These are phyloP conservation scores for Drosophila orosa DNA, from an alignment of 1,140 invertebrate genomes.

Conservation along the genomic window DNA sequence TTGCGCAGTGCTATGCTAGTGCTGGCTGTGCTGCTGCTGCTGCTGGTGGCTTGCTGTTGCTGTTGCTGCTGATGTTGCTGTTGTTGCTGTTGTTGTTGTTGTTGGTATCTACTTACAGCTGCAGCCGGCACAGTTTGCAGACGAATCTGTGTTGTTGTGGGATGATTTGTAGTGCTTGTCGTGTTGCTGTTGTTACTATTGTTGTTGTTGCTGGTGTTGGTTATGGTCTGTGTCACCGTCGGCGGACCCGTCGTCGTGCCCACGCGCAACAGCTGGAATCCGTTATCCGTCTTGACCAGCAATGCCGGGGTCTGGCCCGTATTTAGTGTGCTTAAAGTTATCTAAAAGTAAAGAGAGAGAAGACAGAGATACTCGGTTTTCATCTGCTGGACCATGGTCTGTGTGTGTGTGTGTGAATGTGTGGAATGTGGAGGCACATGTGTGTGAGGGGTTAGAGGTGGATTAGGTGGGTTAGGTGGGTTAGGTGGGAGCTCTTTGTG, in stretches of 20 bases:
- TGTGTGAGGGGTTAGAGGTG: too few relatives aligned
- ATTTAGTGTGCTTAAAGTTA: conserved; percentile 93
- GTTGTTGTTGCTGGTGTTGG: conserved; percentile 65
- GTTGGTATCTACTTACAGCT: conserved; percentile 86
- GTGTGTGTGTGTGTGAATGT: conserved; percentile 16
- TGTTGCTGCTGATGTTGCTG: conserved; percentile 57
- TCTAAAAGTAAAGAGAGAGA: conserved; percentile 85
- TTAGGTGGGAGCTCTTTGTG: conserved; percentile 29
- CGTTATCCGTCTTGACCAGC: conserved; percentile 97
- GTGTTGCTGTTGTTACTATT: conserved; percentile 61
- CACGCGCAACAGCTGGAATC: conserved; percentile 95
- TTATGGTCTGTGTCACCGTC: conserved; percentile 83
- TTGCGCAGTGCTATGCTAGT: conserved; percentile 86
- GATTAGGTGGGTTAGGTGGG: conserved; percentile 26
- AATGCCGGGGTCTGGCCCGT: conserved; percentile 92
- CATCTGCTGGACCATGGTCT: conserved; percentile 31
- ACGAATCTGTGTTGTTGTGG: conserved; percentile 85
- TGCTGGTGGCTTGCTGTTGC: conserved; percentile 63
- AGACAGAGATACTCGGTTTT: conserved; percentile 54
- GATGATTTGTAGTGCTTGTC: conserved; percentile 77
- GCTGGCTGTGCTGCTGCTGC: conserved; percentile 67
- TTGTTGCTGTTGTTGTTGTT: conserved; percentile 61
- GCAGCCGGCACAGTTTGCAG: conserved; percentile 86
- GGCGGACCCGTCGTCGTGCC: conserved; percentile 88
- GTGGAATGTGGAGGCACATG: conserved; percentile 17